Evolutionary conservation across 2,888 invertebrate species (phyloP).

Genomic region (Sphaerophoria taeniata): DNA sequence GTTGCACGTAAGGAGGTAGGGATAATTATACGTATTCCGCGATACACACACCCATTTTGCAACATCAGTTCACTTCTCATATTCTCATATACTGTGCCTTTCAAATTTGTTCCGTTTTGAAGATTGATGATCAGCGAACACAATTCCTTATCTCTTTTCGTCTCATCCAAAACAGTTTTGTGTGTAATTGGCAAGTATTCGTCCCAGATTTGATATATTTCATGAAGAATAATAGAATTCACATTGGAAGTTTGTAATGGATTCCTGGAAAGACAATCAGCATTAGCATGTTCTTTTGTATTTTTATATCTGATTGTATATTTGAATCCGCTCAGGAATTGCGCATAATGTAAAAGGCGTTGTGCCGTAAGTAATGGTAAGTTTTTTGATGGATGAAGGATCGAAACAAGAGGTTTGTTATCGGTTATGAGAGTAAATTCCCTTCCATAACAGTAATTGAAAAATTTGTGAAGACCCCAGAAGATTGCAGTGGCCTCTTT

Average conservation of each 20-base stretch:
- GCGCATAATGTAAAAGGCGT: constrained; percentile 8
- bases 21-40: background rate
- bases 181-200: constrained; percentile 14
- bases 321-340: constrained; percentile 6
- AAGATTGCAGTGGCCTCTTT: constrained; percentile 47
- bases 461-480: too few relatives aligned
- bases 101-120: constrained; percentile 5
- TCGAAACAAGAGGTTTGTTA: constrained; percentile 40
- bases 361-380: constrained; percentile 8
- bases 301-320: constrained; percentile 4
- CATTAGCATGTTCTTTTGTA: background rate
- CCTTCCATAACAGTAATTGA: too few relatives aligned
- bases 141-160: constrained; percentile 34
- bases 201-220: constrained; percentile 5
- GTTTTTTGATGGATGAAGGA: background rate
- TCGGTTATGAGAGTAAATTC: too few relatives aligned
- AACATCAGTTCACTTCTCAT: constrained; percentile 38
- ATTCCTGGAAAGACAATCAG: constrained; percentile 19
- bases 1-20: background rate
- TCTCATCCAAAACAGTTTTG: constrained; percentile 1
- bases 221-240: background rate
- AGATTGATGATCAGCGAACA: constrained; percentile 1
- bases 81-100: background rate
- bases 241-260: background rate
- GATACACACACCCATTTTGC: constrained; percentile 4